Evolutionary conservation across 2,888 invertebrate species (phyloP).

Genomic region (Dexiosoma caninum): DNA sequence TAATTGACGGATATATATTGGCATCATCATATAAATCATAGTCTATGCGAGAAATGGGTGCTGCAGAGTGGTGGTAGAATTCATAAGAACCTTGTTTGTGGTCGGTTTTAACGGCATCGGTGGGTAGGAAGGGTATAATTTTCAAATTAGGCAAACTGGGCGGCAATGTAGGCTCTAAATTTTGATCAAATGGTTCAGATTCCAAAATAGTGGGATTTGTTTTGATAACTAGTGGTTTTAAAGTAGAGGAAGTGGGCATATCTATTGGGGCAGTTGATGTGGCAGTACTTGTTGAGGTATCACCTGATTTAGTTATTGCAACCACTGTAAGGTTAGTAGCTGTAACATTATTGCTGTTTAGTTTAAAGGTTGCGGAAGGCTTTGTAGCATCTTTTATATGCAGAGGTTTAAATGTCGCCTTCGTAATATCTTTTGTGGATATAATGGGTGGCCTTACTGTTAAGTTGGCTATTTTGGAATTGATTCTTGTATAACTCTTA

Average conservation of each 20-base stretch:
- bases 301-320: not conserved
- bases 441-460: slow-evolving; percentile 69
- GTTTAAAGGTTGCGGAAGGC: not conserved
- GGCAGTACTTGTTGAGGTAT: not conserved
- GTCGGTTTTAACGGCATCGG: slow-evolving; percentile 83
- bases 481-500: slow-evolving; percentile 71
- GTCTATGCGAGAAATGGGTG: slow-evolving; percentile 67
- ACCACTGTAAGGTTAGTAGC: not conserved
- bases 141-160: slow-evolving; percentile 91
- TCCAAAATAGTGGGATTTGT: slow-evolving; percentile 78
- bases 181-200: slow-evolving; percentile 69
- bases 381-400: slow-evolving; percentile 54
- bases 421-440: slow-evolving; percentile 65
- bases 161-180: slow-evolving; percentile 80
- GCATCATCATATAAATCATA: slow-evolving; percentile 72
- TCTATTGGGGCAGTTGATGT: slow-evolving; percentile 29
- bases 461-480: slow-evolving; percentile 72
- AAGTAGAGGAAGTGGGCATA: slow-evolving; percentile 50
- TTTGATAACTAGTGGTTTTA: slow-evolving; percentile 72
- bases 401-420: slow-evolving; percentile 67
- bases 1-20: slow-evolving; percentile 69
- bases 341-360: not conserved
- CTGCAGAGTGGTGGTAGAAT: slow-evolving; percentile 62
- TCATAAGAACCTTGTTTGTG: slow-evolving; percentile 64
- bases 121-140: slow-evolving; percentile 91